Evolutionary conservation across 2,888 invertebrate species (phyloP).

Genomic region (Chaitophorus viminalis): DNA sequence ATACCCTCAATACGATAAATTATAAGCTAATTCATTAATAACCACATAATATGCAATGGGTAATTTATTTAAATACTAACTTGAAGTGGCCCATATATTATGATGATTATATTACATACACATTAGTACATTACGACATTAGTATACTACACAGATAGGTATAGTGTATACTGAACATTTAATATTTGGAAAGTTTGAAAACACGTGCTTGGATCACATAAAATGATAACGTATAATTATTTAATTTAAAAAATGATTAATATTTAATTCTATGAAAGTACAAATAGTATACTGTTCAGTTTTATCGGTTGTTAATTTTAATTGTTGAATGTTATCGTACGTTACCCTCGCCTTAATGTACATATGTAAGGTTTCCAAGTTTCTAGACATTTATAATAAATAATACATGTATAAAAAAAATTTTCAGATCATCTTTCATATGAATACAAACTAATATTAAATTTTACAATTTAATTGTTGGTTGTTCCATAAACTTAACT

Average conservation of each 20-base stretch:
- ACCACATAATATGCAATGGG: background rate
- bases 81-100: background rate
- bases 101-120: background rate
- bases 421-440: no score
- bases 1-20: background rate
- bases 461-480: no score
- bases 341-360: background rate
- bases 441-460: no score
- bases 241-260: no score
- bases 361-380: background rate
- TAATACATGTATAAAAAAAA: no score
- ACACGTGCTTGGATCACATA: background rate
- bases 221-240: background rate
- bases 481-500: no score
- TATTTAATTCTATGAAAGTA: no score
- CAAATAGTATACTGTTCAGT: background rate
- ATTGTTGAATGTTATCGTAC: background rate
- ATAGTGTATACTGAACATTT: background rate
- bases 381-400: background rate
- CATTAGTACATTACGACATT: no score
- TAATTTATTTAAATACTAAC: background rate
- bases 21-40: background rate
- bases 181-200: background rate
- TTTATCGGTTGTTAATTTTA: background rate
- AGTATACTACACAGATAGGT: no score